Evolutionary conservation across 2,888 invertebrate genomes (phyloP), one percentile per base, ranked within the genome.

Genomic region (Oeneis ivallda): DNA sequence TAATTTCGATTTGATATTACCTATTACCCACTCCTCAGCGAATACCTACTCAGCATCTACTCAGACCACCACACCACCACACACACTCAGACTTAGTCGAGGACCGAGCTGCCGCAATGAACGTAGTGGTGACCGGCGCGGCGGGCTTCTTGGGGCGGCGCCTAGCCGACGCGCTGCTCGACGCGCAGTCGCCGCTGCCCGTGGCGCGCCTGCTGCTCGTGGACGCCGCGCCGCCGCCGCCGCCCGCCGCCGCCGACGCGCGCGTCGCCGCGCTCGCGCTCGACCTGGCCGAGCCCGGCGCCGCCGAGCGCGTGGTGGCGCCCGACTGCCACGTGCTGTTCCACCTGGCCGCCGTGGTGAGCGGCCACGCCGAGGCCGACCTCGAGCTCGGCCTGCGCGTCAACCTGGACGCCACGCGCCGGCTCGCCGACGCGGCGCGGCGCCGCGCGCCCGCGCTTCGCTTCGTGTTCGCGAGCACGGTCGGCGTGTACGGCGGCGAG

Each of bases 321-420:
- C 15, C 74, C n/a, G 74, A 76, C 17, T 76, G 77, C 47, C 79
- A 79, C 62, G 76, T 83, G 10, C 58, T 89, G 15, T 85, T 88
- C 69, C 91, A 91, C 67, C 77, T 91, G 2, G 90, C 90, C 2
- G 90, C 91, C 17, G 75, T 87, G 9, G 89, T 91, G 34, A 90
- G 89, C 66, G 90, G 91, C 0, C 81, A 82, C 53, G 87, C 90
- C 10, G 91, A 91, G 76, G 74, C 72, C 0, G 84, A 90, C 67
- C 86, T 89, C 64, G 87, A 90, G 10, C 76, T 85, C 5, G 91
- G 90, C 1, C 68, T 88, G 57, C 78, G 77, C 62, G 85, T 86
- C 3, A 91, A 91, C 70, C 74, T 90, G 13, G 89, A 91, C 68
- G 86, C 79, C 1, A 89, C 90, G 9, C 77, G 89, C 17, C 75